Percentiles rank a stretch among this genome's conserved stretches.
phyloP scores from a whole-genome alignment of 2,113 vertebrate species.

The Rhinogobius similis region DNA sequence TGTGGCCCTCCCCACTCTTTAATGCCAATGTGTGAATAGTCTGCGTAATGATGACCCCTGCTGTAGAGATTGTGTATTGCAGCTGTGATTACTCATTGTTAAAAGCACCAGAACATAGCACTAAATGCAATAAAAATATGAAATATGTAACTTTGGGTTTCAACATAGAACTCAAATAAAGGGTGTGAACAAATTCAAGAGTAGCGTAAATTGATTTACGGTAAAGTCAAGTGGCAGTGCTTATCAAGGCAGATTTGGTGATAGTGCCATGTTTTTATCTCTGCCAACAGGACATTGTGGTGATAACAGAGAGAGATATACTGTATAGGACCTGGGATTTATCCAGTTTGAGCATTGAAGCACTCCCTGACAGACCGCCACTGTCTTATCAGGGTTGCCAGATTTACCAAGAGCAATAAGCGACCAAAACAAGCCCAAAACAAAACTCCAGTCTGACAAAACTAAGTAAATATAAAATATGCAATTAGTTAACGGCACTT shows the following conservation, averaged over 20 bases:
- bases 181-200: background rate
- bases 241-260: constrained; percentile 20
- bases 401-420: no score
- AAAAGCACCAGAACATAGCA: background rate
- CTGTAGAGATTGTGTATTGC: constrained; percentile 40
- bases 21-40: constrained; percentile 4
- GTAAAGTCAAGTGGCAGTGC: constrained; percentile 40
- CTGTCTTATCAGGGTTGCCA: no score
- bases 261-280: constrained; percentile 22
- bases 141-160: background rate
- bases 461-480: no score
- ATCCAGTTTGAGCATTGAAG: constrained; percentile 53
- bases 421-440: no score
- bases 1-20: background rate
- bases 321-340: constrained; percentile 5
- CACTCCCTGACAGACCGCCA: constrained; percentile 83
- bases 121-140: background rate
- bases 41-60: constrained; percentile 57
- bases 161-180: background rate
- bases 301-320: constrained; percentile 59
- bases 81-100: background rate
- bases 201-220: constrained; percentile 9
- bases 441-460: no score
- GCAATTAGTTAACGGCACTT: no score
- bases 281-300: constrained; percentile 42